Evolutionary conservation across 2,888 invertebrate genomes (phyloP).

Genomic region (Vesta saturnalis): DNA sequence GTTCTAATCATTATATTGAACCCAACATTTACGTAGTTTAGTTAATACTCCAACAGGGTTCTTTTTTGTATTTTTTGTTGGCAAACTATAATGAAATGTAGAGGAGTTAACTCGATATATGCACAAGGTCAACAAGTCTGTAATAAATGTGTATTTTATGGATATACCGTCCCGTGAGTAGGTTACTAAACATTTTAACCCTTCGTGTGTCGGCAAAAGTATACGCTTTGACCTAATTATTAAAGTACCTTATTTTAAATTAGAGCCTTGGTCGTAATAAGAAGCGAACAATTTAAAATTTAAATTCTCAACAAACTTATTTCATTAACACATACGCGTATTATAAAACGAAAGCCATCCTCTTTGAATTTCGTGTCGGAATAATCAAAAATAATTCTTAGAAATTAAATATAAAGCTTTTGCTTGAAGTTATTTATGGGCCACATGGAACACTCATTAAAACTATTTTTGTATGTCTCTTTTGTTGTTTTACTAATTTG

Average conservation of each 20-base stretch:
- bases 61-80: neutral
- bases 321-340: no score
- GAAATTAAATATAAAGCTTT: conserved; percentile 1
- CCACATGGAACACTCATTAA: neutral
- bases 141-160: conserved; percentile 52
- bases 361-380: neutral
- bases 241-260: conserved; percentile 42
- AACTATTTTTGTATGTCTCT: neutral
- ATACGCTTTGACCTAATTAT: conserved; percentile 47
- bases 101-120: conserved; percentile 40
- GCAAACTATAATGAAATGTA: conserved; percentile 17
- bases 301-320: neutral
- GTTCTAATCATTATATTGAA: no score
- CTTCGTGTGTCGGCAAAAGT: conserved; percentile 29
- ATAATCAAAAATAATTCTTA: conserved; percentile 1
- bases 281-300: neutral
- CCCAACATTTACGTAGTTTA: no score
- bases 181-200: conserved; percentile 47
- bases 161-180: conserved; percentile 37
- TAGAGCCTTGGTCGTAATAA: conserved; percentile 24
- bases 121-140: conserved; percentile 47
- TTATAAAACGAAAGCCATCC: no score
- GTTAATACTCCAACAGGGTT: no score
- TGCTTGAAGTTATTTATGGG: neutral
- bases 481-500: neutral